Evolutionary conservation across 2,888 invertebrate species (phyloP).

Genomic region (Rhagonycha fulva): DNA sequence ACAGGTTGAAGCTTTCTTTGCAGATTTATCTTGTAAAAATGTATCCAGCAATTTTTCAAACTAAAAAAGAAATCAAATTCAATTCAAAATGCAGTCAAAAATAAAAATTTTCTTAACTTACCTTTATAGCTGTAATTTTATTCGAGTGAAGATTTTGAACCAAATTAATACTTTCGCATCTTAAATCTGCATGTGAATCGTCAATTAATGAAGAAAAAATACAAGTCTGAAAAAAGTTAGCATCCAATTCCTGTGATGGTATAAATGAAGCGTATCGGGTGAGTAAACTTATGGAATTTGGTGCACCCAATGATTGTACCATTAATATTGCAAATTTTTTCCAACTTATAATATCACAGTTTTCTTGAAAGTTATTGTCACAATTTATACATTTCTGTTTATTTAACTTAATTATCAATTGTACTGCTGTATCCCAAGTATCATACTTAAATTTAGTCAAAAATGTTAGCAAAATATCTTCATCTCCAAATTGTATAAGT

Average conservation of each 20-base stretch:
- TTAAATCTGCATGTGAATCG: conserved; percentile 31
- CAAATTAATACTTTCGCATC: conserved; percentile 20
- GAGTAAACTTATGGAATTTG: conserved; percentile 61
- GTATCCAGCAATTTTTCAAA: conserved; percentile 43
- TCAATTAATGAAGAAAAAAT: conserved; percentile 58
- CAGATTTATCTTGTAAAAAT: conserved; percentile 43
- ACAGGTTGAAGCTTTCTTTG: conserved; percentile 21
- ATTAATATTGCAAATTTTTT: conserved; percentile 62
- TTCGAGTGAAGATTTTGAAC: conserved; percentile 18
- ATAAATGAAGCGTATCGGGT: conserved; percentile 61
- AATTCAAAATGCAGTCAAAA: conserved; percentile 4
- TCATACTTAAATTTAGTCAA: conserved; percentile 61
- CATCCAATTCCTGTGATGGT: conserved; percentile 61
- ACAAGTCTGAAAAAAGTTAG: conserved; percentile 65
- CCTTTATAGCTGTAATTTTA: conserved; percentile 13
- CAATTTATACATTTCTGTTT: conserved; percentile 67
- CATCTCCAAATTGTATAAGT: conserved; percentile 66
- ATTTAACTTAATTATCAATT: conserved; percentile 61
- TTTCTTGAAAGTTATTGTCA: conserved; percentile 54
- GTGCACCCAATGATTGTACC: conserved; percentile 65
- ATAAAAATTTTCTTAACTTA: conserved; percentile 6
- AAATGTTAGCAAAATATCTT: conserved; percentile 59
- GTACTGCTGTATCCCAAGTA: conserved; percentile 63
- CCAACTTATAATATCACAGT: conserved; percentile 60
- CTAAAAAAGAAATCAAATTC: conserved; percentile 38